phyloP scores from a whole-genome alignment of 2,113 vertebrate genomes.

The Emydocephalus ijimae region DNA sequence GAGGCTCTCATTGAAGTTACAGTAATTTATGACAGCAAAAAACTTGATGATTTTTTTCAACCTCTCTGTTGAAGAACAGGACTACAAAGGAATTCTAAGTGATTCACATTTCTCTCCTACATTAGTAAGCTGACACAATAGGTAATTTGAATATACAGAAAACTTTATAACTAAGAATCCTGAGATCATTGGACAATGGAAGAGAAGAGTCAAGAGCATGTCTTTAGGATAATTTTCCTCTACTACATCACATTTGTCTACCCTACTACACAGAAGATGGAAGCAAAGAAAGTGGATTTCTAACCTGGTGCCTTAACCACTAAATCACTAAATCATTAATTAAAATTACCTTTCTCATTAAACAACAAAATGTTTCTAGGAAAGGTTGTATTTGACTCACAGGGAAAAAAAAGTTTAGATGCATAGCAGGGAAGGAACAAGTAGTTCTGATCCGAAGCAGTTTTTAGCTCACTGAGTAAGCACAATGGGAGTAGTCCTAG shows the following conservation, averaged over 20 bases:
- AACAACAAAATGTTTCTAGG: not conserved
- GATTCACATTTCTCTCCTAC: not conserved
- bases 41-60: not conserved
- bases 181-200: not conserved
- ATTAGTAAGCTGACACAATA: not conserved
- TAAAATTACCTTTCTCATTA: not conserved
- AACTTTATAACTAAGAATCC: not conserved
- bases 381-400: not conserved
- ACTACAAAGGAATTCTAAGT: not conserved
- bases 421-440: rapidly evolving
- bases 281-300: not conserved
- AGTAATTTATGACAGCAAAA: not conserved
- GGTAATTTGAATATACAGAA: not conserved
- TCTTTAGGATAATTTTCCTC: not conserved
- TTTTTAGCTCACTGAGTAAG: not conserved
- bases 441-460: not conserved
- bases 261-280: not conserved
- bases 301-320: not conserved
- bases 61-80: not conserved
- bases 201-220: not conserved
- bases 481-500: not conserved
- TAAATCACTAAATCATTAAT: not conserved
- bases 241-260: not conserved
- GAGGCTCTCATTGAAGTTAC: not conserved
- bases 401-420: not conserved